These are phyloP conservation scores for Silurus aristotelis DNA, from an alignment of 2,797 vertebrate genomes.

Conservation along the genomic window DNA sequence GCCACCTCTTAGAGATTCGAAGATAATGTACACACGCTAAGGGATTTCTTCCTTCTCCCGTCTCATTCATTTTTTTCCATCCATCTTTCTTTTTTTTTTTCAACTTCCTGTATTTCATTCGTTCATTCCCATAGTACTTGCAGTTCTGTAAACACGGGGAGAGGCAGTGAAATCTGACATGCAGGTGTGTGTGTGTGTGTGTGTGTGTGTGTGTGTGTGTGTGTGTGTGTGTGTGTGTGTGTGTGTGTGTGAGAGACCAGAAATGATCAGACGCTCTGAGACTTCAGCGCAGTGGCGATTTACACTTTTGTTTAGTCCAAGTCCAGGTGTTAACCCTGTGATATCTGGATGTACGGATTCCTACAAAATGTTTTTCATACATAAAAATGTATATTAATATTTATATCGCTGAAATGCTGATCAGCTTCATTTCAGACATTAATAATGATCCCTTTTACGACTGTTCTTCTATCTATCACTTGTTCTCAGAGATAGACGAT, in stretches of 20 bases:
- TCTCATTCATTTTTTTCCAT: not conserved
- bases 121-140: not conserved
- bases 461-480: not conserved
- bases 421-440: not conserved
- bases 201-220: no score
- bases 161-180: slow-evolving; percentile 25
- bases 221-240: not conserved
- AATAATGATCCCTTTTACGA: no score
- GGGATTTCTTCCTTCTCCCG: not conserved
- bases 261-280: not conserved
- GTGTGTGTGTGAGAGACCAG: not conserved
- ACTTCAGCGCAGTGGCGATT: not conserved
- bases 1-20: not conserved
- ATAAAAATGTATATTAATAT: no score
- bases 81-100: not conserved
- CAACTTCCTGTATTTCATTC: slow-evolving; percentile 23
- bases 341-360: not conserved
- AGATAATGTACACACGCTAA: not conserved
- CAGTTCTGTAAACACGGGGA: not conserved
- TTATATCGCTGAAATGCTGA: not conserved
- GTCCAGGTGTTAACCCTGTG: not conserved
- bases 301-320: not conserved
- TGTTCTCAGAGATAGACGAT: not conserved
- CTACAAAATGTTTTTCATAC: no score
- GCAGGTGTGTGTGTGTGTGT: not conserved